These are phyloP conservation scores for Xestoiulus laeticollis DNA, from an alignment of 2,888 invertebrate species.

Conservation along the genomic window DNA sequence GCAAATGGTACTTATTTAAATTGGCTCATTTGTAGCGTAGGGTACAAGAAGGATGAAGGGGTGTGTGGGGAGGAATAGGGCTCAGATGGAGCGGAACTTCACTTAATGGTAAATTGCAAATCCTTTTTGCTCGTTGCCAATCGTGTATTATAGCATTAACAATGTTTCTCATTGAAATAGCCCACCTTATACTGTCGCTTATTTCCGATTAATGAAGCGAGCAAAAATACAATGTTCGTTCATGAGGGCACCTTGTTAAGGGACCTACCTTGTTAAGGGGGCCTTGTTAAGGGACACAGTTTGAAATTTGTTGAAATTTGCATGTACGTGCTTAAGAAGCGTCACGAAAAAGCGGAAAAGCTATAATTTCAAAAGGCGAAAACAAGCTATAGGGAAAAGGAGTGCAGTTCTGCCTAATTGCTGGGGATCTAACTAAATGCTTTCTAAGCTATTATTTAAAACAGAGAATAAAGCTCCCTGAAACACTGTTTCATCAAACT, in stretches of 20 bases:
- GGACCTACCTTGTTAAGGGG: neutral
- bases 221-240: neutral
- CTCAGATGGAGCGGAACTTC: slow-evolving; percentile 34
- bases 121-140: slow-evolving; percentile 25
- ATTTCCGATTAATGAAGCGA: neutral
- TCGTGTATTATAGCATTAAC: slow-evolving; percentile 25
- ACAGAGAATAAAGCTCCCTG: neutral
- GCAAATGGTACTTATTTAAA: slow-evolving; percentile 33
- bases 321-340: neutral
- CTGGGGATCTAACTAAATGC: neutral
- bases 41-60: neutral
- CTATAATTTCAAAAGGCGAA: neutral
- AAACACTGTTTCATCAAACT: neutral
- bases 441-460: slow-evolving; percentile 15
- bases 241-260: neutral
- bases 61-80: neutral
- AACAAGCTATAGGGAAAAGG: neutral
- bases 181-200: neutral
- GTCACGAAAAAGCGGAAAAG: neutral
- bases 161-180: neutral
- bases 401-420: slow-evolving; percentile 14
- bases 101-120: slow-evolving; percentile 34
- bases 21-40: neutral
- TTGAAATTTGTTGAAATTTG: neutral
- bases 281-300: neutral